A percentile compares a stretch with the other conserved stretches of the same genome.
phyloP scores from a whole-genome alignment of 2,888 invertebrate genomes.

The Ormyrus labotus region DNA sequence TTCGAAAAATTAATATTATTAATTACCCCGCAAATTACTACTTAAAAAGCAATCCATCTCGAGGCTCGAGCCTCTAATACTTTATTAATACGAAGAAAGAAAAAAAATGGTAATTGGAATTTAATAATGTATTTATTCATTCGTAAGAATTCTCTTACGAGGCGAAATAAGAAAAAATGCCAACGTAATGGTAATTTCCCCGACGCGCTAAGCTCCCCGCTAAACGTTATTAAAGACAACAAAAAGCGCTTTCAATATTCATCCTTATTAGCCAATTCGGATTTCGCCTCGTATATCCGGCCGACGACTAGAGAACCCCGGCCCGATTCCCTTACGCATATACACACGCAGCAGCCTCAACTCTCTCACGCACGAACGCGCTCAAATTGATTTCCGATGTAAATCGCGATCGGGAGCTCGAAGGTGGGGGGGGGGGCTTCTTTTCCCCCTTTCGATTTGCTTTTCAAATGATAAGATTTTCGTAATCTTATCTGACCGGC shows the following conservation, averaged over 20 bases:
- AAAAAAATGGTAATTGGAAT: not conserved
- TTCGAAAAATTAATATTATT: too few relatives aligned
- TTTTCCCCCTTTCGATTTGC: constrained; percentile 44
- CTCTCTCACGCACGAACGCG: not conserved
- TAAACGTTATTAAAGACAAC: constrained; percentile 34
- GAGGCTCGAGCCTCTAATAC: too few relatives aligned
- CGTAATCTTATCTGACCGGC: constrained; percentile 53
- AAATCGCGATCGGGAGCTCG: constrained; percentile 28
- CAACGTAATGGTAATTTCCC: constrained; percentile 11
- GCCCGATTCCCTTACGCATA: not conserved
- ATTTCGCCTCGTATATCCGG: constrained; percentile 2
- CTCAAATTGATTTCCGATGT: constrained; percentile 55
- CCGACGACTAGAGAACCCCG: not conserved
- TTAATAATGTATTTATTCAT: constrained; percentile 3
- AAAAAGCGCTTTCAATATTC: constrained; percentile 47
- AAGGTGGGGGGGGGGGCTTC: not conserved
- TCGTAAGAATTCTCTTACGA: constrained; percentile 8
- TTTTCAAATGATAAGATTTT: constrained; percentile 56
- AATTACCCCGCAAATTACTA: too few relatives aligned
- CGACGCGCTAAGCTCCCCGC: not conserved
- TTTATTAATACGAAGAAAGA: too few relatives aligned
- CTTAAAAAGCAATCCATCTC: too few relatives aligned
- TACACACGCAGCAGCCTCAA: not conserved
- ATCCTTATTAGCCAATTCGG: constrained; percentile 45
- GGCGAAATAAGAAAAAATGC: constrained; percentile 4